Evolutionary conservation across 2,888 invertebrate species (phyloP), one percentile per base, ranked within the genome.

Genomic region (Axea sp.): DNA sequence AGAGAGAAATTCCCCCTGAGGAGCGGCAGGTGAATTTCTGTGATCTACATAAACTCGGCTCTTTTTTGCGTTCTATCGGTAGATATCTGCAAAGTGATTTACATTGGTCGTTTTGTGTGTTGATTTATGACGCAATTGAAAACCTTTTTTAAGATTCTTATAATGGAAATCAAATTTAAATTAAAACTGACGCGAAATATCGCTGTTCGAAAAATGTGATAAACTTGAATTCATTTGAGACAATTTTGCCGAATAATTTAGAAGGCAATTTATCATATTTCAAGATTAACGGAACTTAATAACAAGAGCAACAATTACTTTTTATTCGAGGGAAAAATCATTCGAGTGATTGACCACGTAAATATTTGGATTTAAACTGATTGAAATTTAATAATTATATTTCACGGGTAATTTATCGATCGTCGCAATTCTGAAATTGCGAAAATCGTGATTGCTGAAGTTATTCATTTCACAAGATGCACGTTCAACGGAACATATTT

Each of bases 11-110:
- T n/a, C n/a, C n/a, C 62, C 67, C 26, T 7, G 53, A 62, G 73
- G 39, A 55, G 22, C 41, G 59, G 68, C 73, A 73, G 73, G 73
- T 73, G 73, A 68, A 43, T 49, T 65, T 47, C 37, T 51, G 22
- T 30, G 57, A 62, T 60, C 55, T 68, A 51, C 62, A 68, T 68
- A 68, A 68, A 73, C 33, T 35, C 41, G 45, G 22, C n/a, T 30
- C 55, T 33, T 49, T 55, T 57, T 51, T 14, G 28, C 49, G 49
- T 64, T 71, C 57, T 39, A 71, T 71, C 71, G 15, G 8, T 6
- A 26, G 62, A 55, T 51, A 51, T 35, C 28, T 24, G 45, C 31
- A 55, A 51, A 62, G 37, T 59, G 68, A 68, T 43, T 68, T 59
- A 33, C 39, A 39, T 59, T 43, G 28, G 17, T 51, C 51, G 39